Evolutionary conservation across 2,113 vertebrate genomes (phyloP).

Genomic region (Nestor notabilis): DNA sequence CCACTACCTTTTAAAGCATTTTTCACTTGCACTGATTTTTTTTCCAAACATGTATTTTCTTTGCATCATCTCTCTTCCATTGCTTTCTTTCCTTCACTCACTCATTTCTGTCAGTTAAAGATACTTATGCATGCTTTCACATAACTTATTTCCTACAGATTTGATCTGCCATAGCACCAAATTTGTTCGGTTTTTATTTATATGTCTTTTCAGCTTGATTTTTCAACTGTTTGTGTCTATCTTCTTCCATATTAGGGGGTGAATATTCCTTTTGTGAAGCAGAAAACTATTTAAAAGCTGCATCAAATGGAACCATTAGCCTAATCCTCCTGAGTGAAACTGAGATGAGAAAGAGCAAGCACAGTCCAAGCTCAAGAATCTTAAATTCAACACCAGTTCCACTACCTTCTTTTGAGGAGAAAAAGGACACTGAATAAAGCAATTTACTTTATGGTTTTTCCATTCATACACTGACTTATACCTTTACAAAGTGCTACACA

Average conservation of each 20-base stretch:
- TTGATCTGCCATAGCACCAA: background rate
- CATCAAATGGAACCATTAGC: background rate
- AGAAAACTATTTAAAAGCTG: background rate
- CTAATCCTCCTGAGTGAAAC: background rate
- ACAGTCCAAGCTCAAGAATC: background rate
- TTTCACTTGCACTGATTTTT: background rate
- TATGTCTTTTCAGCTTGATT: background rate
- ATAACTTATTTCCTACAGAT: background rate
- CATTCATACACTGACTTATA: slow-evolving; percentile 38
- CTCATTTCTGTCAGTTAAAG: background rate
- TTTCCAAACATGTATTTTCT: background rate
- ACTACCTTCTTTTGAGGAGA: background rate
- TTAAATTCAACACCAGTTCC: background rate
- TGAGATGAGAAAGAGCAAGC: background rate
- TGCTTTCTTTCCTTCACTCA: background rate
- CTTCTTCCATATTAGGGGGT: background rate
- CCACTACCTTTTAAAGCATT: background rate
- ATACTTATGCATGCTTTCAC: background rate
- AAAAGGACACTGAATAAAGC: background rate
- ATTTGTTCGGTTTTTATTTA: background rate
- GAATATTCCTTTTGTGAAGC: background rate
- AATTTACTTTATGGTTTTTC: background rate
- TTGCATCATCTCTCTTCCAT: background rate
- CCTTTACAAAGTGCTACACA: slow-evolving; percentile 34
- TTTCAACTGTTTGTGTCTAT: background rate